phyloP scores from a whole-genome alignment of 2,797 vertebrate species.

The Argya squamiceps region DNA sequence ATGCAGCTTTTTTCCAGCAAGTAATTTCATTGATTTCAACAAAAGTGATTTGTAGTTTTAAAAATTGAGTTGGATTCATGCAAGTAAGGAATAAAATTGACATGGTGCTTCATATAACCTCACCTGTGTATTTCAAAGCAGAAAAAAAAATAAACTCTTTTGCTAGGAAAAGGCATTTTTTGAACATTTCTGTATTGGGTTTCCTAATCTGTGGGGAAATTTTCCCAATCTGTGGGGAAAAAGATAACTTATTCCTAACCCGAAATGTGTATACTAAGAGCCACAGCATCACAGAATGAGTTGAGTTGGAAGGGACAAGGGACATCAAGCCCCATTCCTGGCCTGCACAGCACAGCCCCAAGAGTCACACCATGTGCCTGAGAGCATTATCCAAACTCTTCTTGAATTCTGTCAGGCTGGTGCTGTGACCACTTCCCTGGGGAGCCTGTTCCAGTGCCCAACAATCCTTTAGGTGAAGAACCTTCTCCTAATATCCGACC shows the following conservation, averaged over 20 bases:
- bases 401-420: background rate
- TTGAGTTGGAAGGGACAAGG: background rate
- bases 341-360: too few relatives aligned
- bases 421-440: background rate
- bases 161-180: background rate
- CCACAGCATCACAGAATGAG: background rate
- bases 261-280: background rate
- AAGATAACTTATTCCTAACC: background rate
- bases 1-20: background rate
- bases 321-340: background rate
- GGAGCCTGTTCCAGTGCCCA: background rate
- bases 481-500: background rate
- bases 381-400: background rate
- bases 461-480: rapidly evolving
- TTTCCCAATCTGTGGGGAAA: background rate
- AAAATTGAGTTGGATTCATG: background rate
- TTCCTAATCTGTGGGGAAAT: background rate
- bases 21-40: background rate
- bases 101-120: background rate
- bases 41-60: background rate
- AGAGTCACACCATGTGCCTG: rapidly evolving
- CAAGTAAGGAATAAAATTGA: background rate
- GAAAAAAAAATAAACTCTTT: background rate
- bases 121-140: background rate
- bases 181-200: background rate